phyloP scores from a whole-genome alignment of 2,888 invertebrate species.

The Erynnis tages region DNA sequence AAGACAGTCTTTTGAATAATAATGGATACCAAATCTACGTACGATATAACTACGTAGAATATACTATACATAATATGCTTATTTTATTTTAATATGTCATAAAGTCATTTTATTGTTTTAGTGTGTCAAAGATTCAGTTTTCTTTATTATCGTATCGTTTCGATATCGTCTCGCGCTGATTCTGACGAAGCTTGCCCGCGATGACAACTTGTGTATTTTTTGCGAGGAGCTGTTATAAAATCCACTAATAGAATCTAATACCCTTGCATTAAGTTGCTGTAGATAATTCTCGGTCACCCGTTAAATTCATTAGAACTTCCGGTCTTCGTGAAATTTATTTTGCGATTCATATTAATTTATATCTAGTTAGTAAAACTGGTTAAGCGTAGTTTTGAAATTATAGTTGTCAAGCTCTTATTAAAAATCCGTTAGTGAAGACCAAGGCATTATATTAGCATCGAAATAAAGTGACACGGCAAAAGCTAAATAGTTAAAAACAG shows the following conservation, averaged over 20 bases:
- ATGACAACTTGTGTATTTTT: conserved; percentile 56
- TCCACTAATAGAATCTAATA: conserved; percentile 68
- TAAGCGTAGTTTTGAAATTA: not conserved
- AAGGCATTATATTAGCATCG: no score
- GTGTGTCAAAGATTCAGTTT: no score
- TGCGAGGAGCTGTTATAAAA: conserved; percentile 35
- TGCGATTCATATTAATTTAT: conserved; percentile 1
- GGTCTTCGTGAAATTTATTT: conserved; percentile 37
- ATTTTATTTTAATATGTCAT: no score
- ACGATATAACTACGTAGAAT: no score
- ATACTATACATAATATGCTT: no score
- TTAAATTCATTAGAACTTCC: conserved; percentile 64
- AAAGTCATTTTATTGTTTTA: no score
- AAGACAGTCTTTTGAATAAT: no score
- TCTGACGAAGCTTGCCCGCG: conserved; percentile 48
- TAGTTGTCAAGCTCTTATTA: conserved; percentile 5
- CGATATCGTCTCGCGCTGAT: not conserved
- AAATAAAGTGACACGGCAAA: no score
- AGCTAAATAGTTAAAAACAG: no score
- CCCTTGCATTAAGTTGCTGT: conserved; percentile 48
- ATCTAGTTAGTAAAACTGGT: not conserved
- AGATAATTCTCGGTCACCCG: conserved; percentile 38
- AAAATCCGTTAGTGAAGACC: not conserved
- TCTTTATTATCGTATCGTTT: not conserved
- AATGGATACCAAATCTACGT: no score